Percentiles rank a stretch among this genome's conserved stretches.
Conservation (phyloP, 1,140 invertebrate species). For the Chironomus striatipennis region DNA sequence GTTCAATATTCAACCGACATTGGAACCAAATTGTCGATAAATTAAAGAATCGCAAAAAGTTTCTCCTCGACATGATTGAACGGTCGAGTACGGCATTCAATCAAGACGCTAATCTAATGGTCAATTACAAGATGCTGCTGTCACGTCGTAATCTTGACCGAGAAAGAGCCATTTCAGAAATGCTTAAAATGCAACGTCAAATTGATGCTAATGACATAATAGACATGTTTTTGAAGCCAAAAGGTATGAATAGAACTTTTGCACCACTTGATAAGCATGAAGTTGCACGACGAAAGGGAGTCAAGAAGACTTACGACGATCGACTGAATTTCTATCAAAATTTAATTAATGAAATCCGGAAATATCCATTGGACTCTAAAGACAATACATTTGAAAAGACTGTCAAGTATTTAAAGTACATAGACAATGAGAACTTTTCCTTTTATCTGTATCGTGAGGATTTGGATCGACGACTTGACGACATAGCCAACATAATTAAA, state of each 20-base stretch:
- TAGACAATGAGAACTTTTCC: conserved; percentile 34
- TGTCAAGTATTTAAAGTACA: conserved; percentile 34
- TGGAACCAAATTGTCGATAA: conserved; percentile 36
- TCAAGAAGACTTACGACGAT: conserved; percentile 32
- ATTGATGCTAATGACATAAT: conserved; percentile 35
- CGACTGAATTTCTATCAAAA: conserved; percentile 35
- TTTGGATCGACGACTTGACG: too few relatives aligned
- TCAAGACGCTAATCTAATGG: conserved; percentile 33
- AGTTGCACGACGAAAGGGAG: conserved; percentile 32
- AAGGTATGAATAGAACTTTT: conserved; percentile 30
- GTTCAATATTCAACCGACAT: conserved; percentile 33
- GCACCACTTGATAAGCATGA: conserved; percentile 35
- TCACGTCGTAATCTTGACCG: conserved; percentile 32
- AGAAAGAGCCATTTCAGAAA: conserved; percentile 31
- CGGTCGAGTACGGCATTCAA: conserved; percentile 34
- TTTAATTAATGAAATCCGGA: conserved; percentile 34
- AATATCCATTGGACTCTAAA: conserved; percentile 30
- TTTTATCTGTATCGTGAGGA: too few relatives aligned
- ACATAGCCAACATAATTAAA: too few relatives aligned
- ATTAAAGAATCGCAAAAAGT: conserved; percentile 36
- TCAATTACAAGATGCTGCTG: conserved; percentile 33
- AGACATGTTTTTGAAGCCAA: conserved; percentile 33
- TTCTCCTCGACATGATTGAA: conserved; percentile 34
- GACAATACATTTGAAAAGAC: conserved; percentile 31
- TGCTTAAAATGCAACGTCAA: conserved; percentile 35